Percentiles rank a stretch among this genome's conserved stretches.
Evolutionary conservation across 2,113 vertebrate species (phyloP).

Genomic region (Cricetomys ansorgei): DNA sequence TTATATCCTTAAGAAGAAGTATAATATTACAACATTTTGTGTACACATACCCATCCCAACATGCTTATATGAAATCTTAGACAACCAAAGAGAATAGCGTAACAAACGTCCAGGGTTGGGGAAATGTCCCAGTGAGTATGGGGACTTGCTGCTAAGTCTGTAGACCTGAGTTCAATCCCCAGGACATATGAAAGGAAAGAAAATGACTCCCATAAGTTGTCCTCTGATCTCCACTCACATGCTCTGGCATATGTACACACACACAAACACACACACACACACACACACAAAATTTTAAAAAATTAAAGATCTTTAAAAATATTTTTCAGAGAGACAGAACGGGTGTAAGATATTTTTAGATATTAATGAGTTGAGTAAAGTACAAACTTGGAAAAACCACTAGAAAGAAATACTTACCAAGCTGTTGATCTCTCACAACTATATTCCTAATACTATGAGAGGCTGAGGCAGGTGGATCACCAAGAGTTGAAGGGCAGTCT

Average conservation of each 20-base stretch:
- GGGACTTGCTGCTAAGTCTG: neutral
- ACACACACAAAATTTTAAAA: neutral
- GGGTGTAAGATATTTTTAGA: slow-evolving; percentile 22
- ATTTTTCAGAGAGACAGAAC: neutral
- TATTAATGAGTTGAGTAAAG: neutral
- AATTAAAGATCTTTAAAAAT: neutral
- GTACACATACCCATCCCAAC: neutral
- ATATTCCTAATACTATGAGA: neutral
- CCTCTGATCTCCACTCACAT: neutral
- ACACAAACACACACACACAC: neutral
- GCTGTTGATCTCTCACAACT: neutral
- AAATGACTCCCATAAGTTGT: neutral
- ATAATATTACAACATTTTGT: neutral
- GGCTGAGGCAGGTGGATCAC: neutral
- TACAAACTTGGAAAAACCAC: slow-evolving; percentile 4
- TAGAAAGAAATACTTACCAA: neutral
- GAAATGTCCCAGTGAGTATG: neutral
- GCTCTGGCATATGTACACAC: neutral
- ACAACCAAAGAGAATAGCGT: slow-evolving; percentile 32
- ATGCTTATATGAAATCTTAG: neutral
- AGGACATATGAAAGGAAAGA: neutral
- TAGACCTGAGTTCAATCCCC: too few relatives aligned
- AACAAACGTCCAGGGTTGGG: neutral
- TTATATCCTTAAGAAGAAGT: neutral
- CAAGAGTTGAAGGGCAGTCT: neutral